Evolutionary conservation across 2,113 vertebrate species (phyloP).

Genomic region (Varanus komodoensis): DNA sequence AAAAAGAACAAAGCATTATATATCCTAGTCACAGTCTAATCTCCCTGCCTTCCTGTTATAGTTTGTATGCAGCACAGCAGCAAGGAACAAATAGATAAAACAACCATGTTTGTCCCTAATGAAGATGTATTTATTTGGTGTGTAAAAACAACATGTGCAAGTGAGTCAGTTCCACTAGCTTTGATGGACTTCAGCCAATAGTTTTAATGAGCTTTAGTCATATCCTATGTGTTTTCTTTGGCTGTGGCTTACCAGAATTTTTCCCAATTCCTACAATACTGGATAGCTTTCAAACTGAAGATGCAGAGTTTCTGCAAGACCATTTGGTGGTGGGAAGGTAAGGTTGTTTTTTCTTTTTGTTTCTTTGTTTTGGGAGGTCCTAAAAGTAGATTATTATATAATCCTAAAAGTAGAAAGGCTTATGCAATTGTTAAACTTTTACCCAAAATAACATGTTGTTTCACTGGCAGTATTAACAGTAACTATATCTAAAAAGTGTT

Average conservation of each 20-base stretch:
- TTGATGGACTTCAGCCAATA: too few relatives aligned
- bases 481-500: background rate
- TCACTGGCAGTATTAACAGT: background rate
- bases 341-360: too few relatives aligned
- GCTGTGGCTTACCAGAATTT: background rate
- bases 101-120: too few relatives aligned
- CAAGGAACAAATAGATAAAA: too few relatives aligned
- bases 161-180: too few relatives aligned
- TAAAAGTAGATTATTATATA: too few relatives aligned
- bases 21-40: background rate
- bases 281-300: background rate
- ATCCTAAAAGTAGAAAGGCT: too few relatives aligned
- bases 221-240: background rate
- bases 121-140: too few relatives aligned
- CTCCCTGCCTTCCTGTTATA: background rate
- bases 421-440: background rate
- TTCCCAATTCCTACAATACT: background rate
- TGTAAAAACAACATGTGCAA: too few relatives aligned
- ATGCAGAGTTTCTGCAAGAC: background rate
- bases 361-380: background rate
- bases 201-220: too few relatives aligned
- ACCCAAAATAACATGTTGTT: fast-evolving
- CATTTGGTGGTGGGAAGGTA: background rate
- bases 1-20: background rate
- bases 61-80: background rate